Conservation (phyloP, 2,888 invertebrate species). For the Acanthacorydalis orientalis region DNA sequence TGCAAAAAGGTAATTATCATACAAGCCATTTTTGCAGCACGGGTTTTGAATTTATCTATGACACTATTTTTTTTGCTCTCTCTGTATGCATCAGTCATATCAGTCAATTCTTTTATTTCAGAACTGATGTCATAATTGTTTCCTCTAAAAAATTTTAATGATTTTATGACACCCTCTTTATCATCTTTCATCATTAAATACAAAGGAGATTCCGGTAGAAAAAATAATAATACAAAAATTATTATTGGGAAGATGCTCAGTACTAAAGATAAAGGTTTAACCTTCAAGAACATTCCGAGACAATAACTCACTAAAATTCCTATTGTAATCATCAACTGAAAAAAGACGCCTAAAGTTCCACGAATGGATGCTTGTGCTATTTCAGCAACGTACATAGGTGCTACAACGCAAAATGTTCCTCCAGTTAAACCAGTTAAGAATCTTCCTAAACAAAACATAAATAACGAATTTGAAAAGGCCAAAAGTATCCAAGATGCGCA, state of each 20-base stretch:
- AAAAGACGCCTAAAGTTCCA: constrained; percentile 64
- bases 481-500: constrained; percentile 15
- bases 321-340: constrained; percentile 55
- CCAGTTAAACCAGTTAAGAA: constrained; percentile 29
- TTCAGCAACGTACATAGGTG: constrained; percentile 72
- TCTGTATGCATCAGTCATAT: constrained; percentile 11
- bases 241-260: constrained; percentile 43
- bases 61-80: constrained; percentile 1
- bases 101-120: constrained; percentile 49
- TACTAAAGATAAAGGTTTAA: constrained; percentile 45
- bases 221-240: constrained; percentile 40
- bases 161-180: constrained; percentile 35
- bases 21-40: constrained; percentile 19
- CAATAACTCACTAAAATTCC: constrained; percentile 64
- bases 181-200: constrained; percentile 39
- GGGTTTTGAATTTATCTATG: background rate
- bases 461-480: constrained; percentile 8
- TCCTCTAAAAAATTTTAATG: constrained; percentile 54
- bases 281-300: constrained; percentile 46
- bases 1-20: constrained; percentile 25
- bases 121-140: constrained; percentile 41
- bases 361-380: constrained; percentile 62
- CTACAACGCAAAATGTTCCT: constrained; percentile 58
- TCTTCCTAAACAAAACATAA: constrained; percentile 12
- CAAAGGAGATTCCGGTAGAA: constrained; percentile 57